Conservation (phyloP, 2,113 vertebrate species). For the Python bivittatus region DNA sequence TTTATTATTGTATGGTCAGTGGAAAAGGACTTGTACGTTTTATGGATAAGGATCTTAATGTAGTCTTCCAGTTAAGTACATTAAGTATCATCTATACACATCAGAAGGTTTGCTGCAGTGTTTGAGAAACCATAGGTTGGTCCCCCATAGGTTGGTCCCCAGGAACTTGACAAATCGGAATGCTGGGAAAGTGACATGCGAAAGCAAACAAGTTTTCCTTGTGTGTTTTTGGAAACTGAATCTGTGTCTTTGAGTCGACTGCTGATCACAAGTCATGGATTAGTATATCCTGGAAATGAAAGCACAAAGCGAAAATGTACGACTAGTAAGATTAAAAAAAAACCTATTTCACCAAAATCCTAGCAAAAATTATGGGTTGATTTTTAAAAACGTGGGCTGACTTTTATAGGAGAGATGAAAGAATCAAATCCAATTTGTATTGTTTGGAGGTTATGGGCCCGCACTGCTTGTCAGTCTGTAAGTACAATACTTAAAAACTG, state of each 20-base stretch:
- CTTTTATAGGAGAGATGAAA: not conserved
- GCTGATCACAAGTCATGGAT: not conserved
- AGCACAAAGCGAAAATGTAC: not conserved
- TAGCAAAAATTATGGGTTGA: not conserved
- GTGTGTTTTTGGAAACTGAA: not conserved
- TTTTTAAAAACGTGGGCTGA: not conserved
- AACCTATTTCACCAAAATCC: not conserved
- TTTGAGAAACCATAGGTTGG: not conserved
- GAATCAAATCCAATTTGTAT: not conserved
- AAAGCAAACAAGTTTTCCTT: not conserved
- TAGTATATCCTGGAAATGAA: not conserved
- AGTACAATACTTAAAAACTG: constrained; percentile 7
- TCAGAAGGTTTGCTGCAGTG: not conserved
- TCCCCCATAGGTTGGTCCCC: not conserved
- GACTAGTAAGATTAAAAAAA: not conserved
- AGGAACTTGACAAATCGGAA: not conserved
- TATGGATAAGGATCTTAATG: not conserved
- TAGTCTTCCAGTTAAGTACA: not conserved
- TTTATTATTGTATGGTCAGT: not conserved
- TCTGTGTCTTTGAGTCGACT: not conserved
- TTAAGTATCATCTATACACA: not conserved
- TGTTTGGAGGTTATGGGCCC: constrained; percentile 8
- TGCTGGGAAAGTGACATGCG: not conserved
- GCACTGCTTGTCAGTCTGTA: constrained; percentile 9
- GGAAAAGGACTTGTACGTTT: not conserved